A percentile compares a stretch with the other conserved stretches of the same genome.
Evolutionary conservation across 2,797 vertebrate genomes (phyloP).

Genomic region (Oreochromis grahami): DNA sequence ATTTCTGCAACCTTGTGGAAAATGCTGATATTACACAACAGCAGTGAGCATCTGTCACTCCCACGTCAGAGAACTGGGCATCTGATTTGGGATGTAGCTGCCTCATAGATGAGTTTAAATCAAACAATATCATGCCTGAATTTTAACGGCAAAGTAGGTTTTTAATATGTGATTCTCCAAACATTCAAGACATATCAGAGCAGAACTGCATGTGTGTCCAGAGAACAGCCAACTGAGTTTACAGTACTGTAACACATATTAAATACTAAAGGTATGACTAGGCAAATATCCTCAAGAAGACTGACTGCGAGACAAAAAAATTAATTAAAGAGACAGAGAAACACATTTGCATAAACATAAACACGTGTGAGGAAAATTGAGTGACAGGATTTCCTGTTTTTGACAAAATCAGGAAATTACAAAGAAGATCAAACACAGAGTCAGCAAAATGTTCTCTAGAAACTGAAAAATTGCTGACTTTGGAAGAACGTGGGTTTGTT

Average conservation of each 20-base stretch:
- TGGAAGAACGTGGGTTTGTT: background rate
- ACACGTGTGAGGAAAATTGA: background rate
- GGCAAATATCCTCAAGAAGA: background rate
- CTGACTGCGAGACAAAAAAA: background rate
- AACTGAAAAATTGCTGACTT: background rate
- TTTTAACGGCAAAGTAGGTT: background rate
- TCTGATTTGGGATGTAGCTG: background rate
- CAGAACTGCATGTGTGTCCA: background rate
- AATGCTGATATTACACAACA: background rate
- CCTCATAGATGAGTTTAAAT: background rate
- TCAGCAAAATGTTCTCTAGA: constrained; percentile 8
- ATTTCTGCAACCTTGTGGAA: background rate
- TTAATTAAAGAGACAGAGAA: background rate
- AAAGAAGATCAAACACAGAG: constrained; percentile 7
- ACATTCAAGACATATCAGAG: background rate
- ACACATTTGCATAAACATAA: background rate
- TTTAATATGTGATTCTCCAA: background rate
- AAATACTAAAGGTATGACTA: background rate
- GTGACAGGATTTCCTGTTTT: background rate
- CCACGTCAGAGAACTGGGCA: background rate
- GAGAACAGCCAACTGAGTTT: background rate
- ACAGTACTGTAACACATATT: background rate
- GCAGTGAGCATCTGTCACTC: background rate
- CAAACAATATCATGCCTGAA: background rate
- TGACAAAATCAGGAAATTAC: background rate